These are phyloP conservation scores for Xanthostigma xanthostigma DNA, from an alignment of 2,888 invertebrate genomes.

Conservation along the genomic window DNA sequence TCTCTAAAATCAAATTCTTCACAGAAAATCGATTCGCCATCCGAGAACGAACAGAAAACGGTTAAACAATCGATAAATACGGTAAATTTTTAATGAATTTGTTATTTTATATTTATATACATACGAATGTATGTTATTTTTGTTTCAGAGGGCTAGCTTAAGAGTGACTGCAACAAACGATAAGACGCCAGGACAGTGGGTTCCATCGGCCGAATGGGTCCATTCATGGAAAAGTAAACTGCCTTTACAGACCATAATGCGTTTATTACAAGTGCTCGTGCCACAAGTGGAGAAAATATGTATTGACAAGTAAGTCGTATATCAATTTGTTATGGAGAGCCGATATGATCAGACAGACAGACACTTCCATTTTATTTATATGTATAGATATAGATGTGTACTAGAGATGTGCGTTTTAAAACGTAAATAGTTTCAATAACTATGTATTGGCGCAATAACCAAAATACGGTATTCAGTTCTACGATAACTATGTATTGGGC, in stretches of 20 bases:
- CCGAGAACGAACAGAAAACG: conserved; percentile 2
- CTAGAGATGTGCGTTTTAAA: too few species aligned
- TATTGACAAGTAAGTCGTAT: conserved; percentile 75
- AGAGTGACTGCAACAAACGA: conserved; percentile 33
- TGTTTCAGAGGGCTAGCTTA: conserved; percentile 43
- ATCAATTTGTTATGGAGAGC: neutral
- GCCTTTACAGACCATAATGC: conserved; percentile 97
- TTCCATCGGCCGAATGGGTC: conserved; percentile 94
- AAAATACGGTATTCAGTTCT: too few species aligned
- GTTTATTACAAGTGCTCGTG: conserved; percentile 92
- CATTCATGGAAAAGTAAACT: conserved; percentile 91
- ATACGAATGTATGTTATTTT: conserved; percentile 1
- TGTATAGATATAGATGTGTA: too few species aligned
- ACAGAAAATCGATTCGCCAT: conserved; percentile 1
- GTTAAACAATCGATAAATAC: conserved; percentile 23
- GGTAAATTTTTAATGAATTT: conserved; percentile 15
- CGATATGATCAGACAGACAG: too few species aligned
- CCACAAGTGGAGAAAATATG: conserved; percentile 99
- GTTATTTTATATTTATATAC: neutral
- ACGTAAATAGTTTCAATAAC: too few species aligned
- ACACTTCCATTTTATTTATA: too few species aligned
- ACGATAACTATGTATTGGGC: too few species aligned
- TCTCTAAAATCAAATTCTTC: conserved; percentile 6
- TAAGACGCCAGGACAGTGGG: conserved; percentile 43
- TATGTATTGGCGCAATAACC: too few species aligned